Percentiles rank a stretch among this genome's conserved stretches.
Evolutionary conservation across 1,140 invertebrate genomes (phyloP).

Genomic region (Aphaenogaster floridana): DNA sequence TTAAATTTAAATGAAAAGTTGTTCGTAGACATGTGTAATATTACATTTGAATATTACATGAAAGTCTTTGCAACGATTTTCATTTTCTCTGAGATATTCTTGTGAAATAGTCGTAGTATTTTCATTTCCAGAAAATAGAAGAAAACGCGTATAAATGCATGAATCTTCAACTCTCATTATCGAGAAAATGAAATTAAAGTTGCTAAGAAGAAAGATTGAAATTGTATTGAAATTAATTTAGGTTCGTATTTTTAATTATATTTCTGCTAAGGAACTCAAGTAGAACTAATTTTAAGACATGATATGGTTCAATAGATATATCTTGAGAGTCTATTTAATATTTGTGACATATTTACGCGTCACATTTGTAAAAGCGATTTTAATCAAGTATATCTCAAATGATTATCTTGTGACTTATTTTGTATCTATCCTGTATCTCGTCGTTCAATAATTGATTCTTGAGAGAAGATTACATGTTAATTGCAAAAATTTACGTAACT

Average conservation of each 20-base stretch:
- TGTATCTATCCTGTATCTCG: not conserved
- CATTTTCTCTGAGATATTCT: not conserved
- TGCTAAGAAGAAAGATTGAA: not conserved
- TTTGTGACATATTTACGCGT: not conserved
- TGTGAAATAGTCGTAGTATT: conserved; percentile 8
- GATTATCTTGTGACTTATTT: not conserved
- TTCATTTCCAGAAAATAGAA: not conserved
- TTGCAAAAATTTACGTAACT: not conserved
- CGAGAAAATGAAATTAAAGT: conserved; percentile 2
- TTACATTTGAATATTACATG: not conserved
- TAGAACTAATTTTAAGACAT: not conserved
- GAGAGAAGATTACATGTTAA: not conserved
- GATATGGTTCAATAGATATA: not conserved
- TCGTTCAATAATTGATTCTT: not conserved
- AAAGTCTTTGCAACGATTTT: not conserved
- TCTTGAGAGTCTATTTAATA: not conserved
- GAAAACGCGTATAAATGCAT: not conserved
- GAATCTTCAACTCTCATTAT: not conserved
- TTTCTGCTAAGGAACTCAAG: not conserved
- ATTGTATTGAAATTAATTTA: not conserved
- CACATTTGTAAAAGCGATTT: not conserved
- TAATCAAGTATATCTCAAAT: not conserved
- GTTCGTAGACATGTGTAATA: not conserved
- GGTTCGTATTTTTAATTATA: not conserved
- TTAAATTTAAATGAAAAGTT: conserved; percentile 17